Conservation (phyloP, 2,888 invertebrate genomes). For the Acholoe squamosa region DNA sequence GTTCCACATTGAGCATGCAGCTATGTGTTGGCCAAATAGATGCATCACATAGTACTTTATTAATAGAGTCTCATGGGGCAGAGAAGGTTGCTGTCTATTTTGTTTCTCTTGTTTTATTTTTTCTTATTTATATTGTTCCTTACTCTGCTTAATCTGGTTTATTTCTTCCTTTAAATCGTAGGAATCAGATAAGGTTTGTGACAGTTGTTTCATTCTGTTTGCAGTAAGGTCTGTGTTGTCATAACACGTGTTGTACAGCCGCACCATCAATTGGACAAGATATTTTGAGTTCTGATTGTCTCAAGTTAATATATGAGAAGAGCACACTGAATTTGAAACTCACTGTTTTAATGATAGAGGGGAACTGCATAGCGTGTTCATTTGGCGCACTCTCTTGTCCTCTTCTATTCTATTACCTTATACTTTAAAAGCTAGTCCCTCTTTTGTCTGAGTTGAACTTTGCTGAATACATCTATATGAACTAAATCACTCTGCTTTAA, state of each 20-base stretch:
- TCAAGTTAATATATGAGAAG: not conserved
- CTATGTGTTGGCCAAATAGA: no score
- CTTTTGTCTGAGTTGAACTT: not conserved
- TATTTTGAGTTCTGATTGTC: not conserved
- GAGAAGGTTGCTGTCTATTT: not conserved
- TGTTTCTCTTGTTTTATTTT: constrained; percentile 36
- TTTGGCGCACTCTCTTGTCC: constrained; percentile 4
- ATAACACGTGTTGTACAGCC: constrained; percentile 47
- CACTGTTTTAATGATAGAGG: no score
- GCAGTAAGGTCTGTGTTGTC: constrained; percentile 44
- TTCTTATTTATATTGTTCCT: constrained; percentile 28
- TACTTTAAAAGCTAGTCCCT: not conserved
- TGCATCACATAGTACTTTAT: no score
- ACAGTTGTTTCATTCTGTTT: constrained; percentile 53
- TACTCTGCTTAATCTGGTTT: constrained; percentile 57
- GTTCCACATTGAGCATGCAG: no score
- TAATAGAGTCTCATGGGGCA: no score
- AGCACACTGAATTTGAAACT: not conserved
- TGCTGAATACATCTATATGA: not conserved
- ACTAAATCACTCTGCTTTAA: not conserved
- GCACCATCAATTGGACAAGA: not conserved
- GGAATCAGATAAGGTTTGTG: constrained; percentile 60
- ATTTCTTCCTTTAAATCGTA: constrained; percentile 56
- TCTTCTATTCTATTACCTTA: not conserved
- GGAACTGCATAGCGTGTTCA: not conserved